Conservation (phyloP, 2,797 vertebrate genomes). For the Gorsachius magnificus region DNA sequence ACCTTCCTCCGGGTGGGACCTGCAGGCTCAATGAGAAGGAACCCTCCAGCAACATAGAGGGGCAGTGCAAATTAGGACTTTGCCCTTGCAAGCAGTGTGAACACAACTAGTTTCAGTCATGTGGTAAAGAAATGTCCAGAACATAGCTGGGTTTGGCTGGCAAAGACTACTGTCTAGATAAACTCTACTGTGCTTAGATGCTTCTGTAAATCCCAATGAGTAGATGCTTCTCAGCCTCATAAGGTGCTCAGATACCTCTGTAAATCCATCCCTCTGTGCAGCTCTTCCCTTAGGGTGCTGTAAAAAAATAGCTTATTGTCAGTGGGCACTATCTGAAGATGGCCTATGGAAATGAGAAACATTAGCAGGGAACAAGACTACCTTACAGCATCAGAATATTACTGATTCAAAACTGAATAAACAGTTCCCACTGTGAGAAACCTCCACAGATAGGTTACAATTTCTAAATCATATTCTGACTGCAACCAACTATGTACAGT, state of each 20-base stretch:
- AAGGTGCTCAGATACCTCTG: neutral
- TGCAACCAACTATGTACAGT: neutral
- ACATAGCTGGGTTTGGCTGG: neutral
- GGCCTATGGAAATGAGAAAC: neutral
- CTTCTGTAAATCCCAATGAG: neutral
- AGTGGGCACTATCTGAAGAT: neutral
- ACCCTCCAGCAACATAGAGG: neutral
- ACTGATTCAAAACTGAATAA: neutral
- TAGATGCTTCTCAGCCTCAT: neutral
- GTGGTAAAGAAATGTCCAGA: neutral
- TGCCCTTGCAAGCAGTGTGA: neutral
- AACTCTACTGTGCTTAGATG: neutral
- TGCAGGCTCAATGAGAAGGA: neutral
- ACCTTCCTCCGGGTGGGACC: neutral
- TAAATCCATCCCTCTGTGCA: neutral
- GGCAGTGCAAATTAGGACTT: neutral
- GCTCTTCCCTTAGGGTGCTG: neutral
- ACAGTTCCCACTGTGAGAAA: neutral
- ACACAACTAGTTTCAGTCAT: neutral
- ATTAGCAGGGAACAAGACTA: neutral
- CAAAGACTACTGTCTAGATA: neutral
- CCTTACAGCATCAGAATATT: neutral
- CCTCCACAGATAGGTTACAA: neutral
- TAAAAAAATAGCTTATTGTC: neutral
- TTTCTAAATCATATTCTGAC: neutral